Conservation (phyloP, 1,140 invertebrate genomes). For the Drosophila rhopaloa region DNA sequence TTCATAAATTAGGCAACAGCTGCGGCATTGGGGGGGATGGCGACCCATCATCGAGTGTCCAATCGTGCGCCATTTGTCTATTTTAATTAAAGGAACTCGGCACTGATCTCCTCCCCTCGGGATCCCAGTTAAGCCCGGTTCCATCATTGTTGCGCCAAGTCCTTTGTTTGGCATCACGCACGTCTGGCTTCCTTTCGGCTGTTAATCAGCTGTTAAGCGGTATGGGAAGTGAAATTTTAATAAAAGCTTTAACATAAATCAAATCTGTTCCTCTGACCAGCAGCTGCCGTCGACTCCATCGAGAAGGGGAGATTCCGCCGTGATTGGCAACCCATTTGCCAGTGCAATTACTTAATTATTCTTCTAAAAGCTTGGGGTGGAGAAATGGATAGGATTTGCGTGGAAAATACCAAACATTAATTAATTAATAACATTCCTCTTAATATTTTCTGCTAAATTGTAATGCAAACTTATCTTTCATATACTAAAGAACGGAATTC, state of each 20-base stretch:
- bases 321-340: conserved; percentile 69
- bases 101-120: conserved; percentile 33
- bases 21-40: conserved; percentile 22
- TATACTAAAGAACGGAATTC: too few species aligned
- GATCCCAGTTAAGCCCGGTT: conserved; percentile 1
- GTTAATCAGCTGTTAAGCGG: conserved; percentile 66
- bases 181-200: conserved; percentile 45
- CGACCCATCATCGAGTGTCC: conserved; percentile 65
- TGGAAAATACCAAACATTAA: not conserved
- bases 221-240: conserved; percentile 60
- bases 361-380: not conserved
- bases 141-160: conserved; percentile 18
- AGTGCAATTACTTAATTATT: conserved; percentile 69
- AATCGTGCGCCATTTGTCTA: conserved; percentile 82
- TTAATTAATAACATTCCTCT: not conserved
- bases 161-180: conserved; percentile 63
- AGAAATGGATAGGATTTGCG: not conserved
- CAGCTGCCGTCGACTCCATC: conserved; percentile 58
- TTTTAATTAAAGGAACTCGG: conserved; percentile 75
- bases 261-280: conserved; percentile 62
- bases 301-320: not conserved
- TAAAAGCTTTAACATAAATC: conserved; percentile 76
- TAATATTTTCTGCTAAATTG: too few species aligned
- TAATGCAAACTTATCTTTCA: too few species aligned
- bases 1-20: conserved; percentile 80